Base-by-base conservation (phyloP, 1,140 invertebrate genomes). In the Cotesia vestalis region DNA sequence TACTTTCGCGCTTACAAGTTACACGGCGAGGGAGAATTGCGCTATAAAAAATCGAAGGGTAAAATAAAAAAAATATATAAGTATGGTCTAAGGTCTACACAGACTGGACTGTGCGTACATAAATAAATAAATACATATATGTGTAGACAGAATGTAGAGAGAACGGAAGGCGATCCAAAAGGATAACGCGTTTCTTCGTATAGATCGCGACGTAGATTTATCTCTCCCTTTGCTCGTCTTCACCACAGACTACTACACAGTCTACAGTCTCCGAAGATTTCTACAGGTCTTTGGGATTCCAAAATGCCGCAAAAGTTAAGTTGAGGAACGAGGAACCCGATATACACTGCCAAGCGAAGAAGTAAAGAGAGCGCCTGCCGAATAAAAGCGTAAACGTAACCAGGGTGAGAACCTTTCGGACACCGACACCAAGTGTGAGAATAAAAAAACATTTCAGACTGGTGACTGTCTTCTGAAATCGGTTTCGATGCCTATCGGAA, bases 401-500 rank as follows among this genome's bases (percentile, higher is more conserved):
- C 38, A 67, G 12, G 4, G 61, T 12, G n/a, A 52, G 60, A 36
- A 64, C 36, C 46, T 11, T 46, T 40, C n/a, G 8, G 46, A 38
- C 34, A 71, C 34, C 3, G 36, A 27, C 6, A 14, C 4, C 8
- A 63, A 73, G 60, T 20, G 14, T 57, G 27, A 40, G 35, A 59
- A 40, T 17, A 63, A 52, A 68, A 63, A 60, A 71, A 71, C 66
- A 51, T 68, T 71, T 34, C 40, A 5, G 62, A 51, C 11, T 4
- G 9, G 40, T 11, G 62, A 27, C 27, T 27, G 27, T 27, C 27
- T 27, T 27, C 27, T 27, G 27, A 27, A 27, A 52, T 40, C 14
- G 34, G 46, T 66, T 14, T 46, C 67, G 73, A 75, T 78, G 73
- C 53, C 60, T 64, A 78, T 78, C 74, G 71, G 75, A 78, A 78